Conservation (phyloP, 2,888 invertebrate genomes). For the Plebejus melissa region DNA sequence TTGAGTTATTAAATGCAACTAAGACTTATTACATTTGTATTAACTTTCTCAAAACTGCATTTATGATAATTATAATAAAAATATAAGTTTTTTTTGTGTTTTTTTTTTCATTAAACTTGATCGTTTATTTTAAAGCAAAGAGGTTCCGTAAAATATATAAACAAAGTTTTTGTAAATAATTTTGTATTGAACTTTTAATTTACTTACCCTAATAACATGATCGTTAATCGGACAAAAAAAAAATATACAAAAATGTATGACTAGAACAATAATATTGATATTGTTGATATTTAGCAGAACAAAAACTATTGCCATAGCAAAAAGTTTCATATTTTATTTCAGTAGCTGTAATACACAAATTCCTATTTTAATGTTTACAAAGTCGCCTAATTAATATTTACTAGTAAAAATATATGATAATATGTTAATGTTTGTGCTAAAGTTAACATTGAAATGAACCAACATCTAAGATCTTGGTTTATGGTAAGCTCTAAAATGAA, state of each 20-base stretch:
- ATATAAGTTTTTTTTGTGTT: slow-evolving; percentile 31
- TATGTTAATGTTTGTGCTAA: slow-evolving; percentile 17
- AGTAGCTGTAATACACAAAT: not conserved
- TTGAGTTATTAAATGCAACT: slow-evolving; percentile 35
- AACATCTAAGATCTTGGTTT: not conserved
- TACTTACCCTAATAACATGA: not conserved
- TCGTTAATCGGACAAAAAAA: not conserved
- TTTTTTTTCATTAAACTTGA: not conserved
- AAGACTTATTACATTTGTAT: slow-evolving; percentile 53
- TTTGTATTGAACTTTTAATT: not conserved
- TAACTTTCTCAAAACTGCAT: slow-evolving; percentile 61
- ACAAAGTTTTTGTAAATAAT: not conserved
- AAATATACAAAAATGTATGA: not conserved
- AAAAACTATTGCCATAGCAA: not conserved
- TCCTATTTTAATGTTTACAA: not conserved
- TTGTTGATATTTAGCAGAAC: not conserved
- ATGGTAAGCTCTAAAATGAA: not conserved
- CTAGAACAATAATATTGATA: slow-evolving; percentile 10
- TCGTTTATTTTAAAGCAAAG: not conserved
- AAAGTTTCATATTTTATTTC: not conserved
- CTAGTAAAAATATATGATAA: not conserved
- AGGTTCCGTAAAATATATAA: not conserved
- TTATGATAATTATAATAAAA: slow-evolving; percentile 56
- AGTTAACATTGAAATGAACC: not conserved
- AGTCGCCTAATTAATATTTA: not conserved